phyloP scores from a whole-genome alignment of 2,797 vertebrate genomes.

The Stomatorhinus walkeri region DNA sequence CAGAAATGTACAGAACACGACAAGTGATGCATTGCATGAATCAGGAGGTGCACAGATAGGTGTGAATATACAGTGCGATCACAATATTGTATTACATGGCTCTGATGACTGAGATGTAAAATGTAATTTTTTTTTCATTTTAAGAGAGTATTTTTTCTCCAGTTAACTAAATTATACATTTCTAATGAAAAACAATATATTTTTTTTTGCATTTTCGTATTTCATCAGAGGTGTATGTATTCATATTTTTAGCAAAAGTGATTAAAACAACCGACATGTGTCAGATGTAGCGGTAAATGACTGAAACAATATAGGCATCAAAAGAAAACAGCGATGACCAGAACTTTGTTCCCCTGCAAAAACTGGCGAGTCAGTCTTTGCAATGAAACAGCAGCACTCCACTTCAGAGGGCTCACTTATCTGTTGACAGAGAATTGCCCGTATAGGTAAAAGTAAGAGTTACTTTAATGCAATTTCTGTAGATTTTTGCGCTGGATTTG shows the following conservation, averaged over 20 bases:
- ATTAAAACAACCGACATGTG: neutral
- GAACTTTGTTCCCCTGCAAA: conserved; percentile 27
- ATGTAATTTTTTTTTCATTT: neutral
- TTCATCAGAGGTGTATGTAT: neutral
- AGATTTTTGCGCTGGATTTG: neutral
- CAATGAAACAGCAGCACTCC: conserved; percentile 31
- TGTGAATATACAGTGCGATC: neutral
- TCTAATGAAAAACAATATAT: neutral
- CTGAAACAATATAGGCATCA: neutral
- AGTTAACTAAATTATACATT: neutral
- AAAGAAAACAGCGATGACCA: neutral
- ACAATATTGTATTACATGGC: neutral
- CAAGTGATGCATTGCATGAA: neutral
- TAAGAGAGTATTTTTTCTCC: neutral
- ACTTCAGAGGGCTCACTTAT: conserved; percentile 27
- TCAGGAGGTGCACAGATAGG: neutral
- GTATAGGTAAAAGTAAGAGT: neutral
- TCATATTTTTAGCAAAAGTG: neutral
- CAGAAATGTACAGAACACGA: too few species aligned
- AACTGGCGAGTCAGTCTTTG: conserved; percentile 47
- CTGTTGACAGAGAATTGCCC: neutral
- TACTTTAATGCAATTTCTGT: neutral
- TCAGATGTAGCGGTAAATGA: neutral
- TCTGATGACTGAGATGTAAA: neutral
- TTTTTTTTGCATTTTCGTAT: neutral